Evolutionary conservation across 2,113 vertebrate genomes (phyloP), one percentile per base, ranked within the genome.

Genomic region (Triplophysa rosa): DNA sequence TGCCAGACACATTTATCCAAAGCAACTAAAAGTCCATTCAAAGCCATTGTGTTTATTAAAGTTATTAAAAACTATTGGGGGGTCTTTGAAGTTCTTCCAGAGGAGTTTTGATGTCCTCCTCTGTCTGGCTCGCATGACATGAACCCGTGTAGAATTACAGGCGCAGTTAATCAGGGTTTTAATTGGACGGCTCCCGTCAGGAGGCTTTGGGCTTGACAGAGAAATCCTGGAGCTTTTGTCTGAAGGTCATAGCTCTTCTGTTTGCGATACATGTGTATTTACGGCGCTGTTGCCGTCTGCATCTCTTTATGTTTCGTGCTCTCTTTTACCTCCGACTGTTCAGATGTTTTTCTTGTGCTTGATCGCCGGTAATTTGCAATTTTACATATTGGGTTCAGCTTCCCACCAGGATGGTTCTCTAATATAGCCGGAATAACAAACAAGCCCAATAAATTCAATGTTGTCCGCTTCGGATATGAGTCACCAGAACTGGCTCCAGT

Each of bases 271-370:
- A n/a, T 63, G 40, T 63, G 62, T 64, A 64, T 72, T 54, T 42
- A 26, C 33, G 6, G 56, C 29, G 4, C 19, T 5, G 29, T 14
- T 42, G 26, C 70, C 24, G 54, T 24, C n/a, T 72, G 12, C 33
- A 14, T 59, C 26, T 42, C 54, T 72, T 72, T 2, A 0, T 12
- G 69, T 59, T n/a, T 3, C 17, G 71, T 74, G 21, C 71, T 74
- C 40, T 74, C 40, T 10, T 74, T 61, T 63, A 74, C 45, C 78
- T 8, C 59, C 61, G 42, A 40, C 72, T 61, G 72, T 74, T 63
- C 40, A 74, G 59, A 70, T n/a, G 14, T 21, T 8, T 52, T 72
- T 70, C 78, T 72, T 52, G 64, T 26, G 24, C 70, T 80, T 40
- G 70, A 63, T 72, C 65, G 24, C 52, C 47, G 56, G 33, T 70